A percentile compares a stretch with the other conserved stretches of the same genome.
Evolutionary conservation across 2,797 vertebrate species (phyloP).

Genomic region (Streptopelia turtur): DNA sequence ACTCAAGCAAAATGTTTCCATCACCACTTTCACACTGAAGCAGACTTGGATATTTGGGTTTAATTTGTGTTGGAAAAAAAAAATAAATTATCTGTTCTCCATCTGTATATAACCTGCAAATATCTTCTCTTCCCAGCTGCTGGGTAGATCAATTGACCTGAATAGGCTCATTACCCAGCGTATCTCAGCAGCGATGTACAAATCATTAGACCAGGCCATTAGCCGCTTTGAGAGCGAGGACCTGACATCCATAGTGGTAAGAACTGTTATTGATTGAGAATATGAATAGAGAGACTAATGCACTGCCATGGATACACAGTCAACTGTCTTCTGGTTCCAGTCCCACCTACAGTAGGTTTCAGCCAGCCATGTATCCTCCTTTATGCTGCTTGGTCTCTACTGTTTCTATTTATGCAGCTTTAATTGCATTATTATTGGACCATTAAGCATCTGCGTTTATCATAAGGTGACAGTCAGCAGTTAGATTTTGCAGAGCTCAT

Average conservation of each 20-base stretch:
- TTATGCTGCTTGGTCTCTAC: neutral
- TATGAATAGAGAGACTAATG: neutral
- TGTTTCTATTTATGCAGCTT: neutral
- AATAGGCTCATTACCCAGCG: conserved; percentile 92
- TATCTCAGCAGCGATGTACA: conserved; percentile 92
- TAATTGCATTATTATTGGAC: conserved; percentile 17
- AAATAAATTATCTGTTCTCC: neutral
- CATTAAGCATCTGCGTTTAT: neutral
- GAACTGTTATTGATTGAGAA: neutral
- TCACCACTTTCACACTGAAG: neutral
- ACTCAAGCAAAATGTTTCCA: fast-evolving
- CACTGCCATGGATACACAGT: neutral
- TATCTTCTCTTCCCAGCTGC: conserved; percentile 74
- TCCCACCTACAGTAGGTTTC: neutral
- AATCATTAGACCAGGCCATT: conserved; percentile 90
- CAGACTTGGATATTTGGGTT: neutral
- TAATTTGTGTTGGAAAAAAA: neutral
- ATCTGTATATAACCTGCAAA: neutral
- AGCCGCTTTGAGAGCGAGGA: conserved; percentile 93
- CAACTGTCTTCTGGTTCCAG: neutral
- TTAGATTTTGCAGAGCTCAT: neutral
- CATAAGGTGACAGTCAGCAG: neutral
- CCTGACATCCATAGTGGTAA: conserved; percentile 91
- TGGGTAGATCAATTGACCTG: conserved; percentile 90
- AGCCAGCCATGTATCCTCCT: neutral